These are phyloP conservation scores for Eufriesea mexicana DNA, from an alignment of 1,140 invertebrate genomes.

Conservation along the genomic window DNA sequence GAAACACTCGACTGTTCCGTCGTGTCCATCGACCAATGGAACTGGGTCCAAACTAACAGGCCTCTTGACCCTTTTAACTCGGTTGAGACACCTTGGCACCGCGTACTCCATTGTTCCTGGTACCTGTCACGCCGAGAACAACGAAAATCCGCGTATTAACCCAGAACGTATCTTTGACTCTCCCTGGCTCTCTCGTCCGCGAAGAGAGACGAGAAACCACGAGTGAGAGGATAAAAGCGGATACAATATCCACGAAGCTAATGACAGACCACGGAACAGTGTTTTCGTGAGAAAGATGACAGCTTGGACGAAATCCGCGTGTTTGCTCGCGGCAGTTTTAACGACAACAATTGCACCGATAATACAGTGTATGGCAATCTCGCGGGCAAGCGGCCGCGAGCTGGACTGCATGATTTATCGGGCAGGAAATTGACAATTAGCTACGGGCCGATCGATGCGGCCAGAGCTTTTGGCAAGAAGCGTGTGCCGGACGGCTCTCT, in stretches of 20 bases:
- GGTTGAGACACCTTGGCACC: too few relatives aligned
- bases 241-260: too few relatives aligned
- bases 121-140: too few relatives aligned
- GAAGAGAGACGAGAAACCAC: too few relatives aligned
- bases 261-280: not conserved
- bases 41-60: too few relatives aligned
- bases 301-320: not conserved
- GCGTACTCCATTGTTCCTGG: too few relatives aligned
- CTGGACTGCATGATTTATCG: conserved; percentile 42
- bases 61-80: too few relatives aligned
- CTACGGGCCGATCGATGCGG: conserved; percentile 32
- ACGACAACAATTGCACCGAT: conserved; percentile 30
- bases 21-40: not conserved
- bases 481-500: conserved; percentile 32
- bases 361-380: conserved; percentile 42
- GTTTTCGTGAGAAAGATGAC: not conserved
- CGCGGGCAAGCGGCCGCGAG: conserved; percentile 10
- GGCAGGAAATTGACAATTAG: conserved; percentile 48
- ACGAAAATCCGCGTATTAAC: too few relatives aligned
- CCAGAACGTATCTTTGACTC: too few relatives aligned
- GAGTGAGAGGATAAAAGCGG: too few relatives aligned
- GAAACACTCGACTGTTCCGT: too few relatives aligned
- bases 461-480: conserved; percentile 51
- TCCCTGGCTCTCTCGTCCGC: too few relatives aligned
- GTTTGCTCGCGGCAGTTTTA: conserved; percentile 17